These are phyloP conservation scores for Drosophila novamexicana DNA, from an alignment of 1,140 invertebrate genomes.

Conservation along the genomic window DNA sequence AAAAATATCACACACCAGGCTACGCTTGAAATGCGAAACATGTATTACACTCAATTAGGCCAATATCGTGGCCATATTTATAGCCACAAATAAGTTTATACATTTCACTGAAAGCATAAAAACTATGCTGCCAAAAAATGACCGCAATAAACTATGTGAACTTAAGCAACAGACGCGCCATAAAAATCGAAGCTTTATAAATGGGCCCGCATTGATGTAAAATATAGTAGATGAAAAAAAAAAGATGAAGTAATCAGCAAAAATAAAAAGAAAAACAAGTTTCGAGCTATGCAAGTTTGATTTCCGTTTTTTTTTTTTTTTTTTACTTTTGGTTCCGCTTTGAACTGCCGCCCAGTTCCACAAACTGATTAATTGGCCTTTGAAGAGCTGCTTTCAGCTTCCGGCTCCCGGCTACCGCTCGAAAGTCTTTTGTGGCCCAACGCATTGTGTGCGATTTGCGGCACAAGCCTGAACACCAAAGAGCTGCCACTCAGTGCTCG, in stretches of 20 bases:
- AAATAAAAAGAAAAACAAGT: slow-evolving; percentile 25
- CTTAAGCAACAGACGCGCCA: slow-evolving; percentile 44
- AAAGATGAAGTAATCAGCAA: slow-evolving; percentile 10
- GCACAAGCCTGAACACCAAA: slow-evolving; percentile 15
- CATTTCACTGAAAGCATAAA: slow-evolving; percentile 39
- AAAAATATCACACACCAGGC: slow-evolving; percentile 47
- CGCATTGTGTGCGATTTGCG: slow-evolving; percentile 37
- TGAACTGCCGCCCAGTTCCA: slow-evolving; percentile 51
- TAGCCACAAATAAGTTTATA: slow-evolving; percentile 73
- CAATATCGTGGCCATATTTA: slow-evolving; percentile 74
- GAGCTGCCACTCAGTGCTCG: slow-evolving; percentile 8
- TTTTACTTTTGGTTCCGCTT: slow-evolving; percentile 17
- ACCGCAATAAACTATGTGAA: slow-evolving; percentile 66
- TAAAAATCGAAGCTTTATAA: slow-evolving; percentile 78
- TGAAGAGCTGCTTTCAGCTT: slow-evolving; percentile 30
- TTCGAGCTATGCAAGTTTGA: slow-evolving; percentile 35
- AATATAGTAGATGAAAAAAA: slow-evolving; percentile 1
- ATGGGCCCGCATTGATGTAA: slow-evolving; percentile 56
- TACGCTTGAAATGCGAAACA: slow-evolving; percentile 40
- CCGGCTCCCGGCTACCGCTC: neutral
- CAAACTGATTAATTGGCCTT: slow-evolving; percentile 77
- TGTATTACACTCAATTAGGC: slow-evolving; percentile 77
- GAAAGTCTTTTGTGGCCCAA: slow-evolving; percentile 33
- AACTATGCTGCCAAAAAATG: slow-evolving; percentile 51
- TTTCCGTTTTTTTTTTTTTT: slow-evolving; percentile 28